Percentiles rank a stretch among this genome's conserved stretches.
Conservation (phyloP, 2,888 invertebrate species). For the Mythimna lalbum region DNA sequence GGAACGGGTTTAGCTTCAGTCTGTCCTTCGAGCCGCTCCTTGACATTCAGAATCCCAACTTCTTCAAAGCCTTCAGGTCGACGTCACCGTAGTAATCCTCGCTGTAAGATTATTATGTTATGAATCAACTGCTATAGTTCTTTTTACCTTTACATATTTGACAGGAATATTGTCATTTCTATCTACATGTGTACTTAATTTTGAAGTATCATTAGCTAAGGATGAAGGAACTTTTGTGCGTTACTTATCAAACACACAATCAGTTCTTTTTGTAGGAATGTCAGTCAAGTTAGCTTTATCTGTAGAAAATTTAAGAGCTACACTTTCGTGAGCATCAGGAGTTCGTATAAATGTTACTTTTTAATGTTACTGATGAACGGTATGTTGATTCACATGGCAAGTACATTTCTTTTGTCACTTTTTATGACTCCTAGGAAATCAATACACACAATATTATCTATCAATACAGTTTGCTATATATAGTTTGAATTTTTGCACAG, state of each 20-base stretch:
- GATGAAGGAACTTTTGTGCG: neutral
- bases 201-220: neutral
- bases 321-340: too few relatives aligned
- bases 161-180: neutral
- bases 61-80: slow-evolving; percentile 96
- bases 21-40: slow-evolving; percentile 88
- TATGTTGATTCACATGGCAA: too few relatives aligned
- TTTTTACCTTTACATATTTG: neutral
- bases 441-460: neutral
- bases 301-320: too few relatives aligned
- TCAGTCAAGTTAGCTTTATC: neutral
- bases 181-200: neutral
- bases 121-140: slow-evolving; percentile 39
- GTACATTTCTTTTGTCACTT: neutral
- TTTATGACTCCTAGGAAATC: neutral
- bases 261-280: neutral
- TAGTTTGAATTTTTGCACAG: neutral
- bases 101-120: slow-evolving; percentile 87
- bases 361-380: too few relatives aligned
- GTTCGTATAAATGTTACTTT: too few relatives aligned
- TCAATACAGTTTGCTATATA: neutral
- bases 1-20: slow-evolving; percentile 85
- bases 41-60: slow-evolving; percentile 93
- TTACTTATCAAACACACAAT: slow-evolving; percentile 9
- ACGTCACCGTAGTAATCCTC: slow-evolving; percentile 98